Evolutionary conservation across 2,113 vertebrate genomes (phyloP), one percentile per base, ranked within the genome.

Genomic region (Charadrius vociferus): DNA sequence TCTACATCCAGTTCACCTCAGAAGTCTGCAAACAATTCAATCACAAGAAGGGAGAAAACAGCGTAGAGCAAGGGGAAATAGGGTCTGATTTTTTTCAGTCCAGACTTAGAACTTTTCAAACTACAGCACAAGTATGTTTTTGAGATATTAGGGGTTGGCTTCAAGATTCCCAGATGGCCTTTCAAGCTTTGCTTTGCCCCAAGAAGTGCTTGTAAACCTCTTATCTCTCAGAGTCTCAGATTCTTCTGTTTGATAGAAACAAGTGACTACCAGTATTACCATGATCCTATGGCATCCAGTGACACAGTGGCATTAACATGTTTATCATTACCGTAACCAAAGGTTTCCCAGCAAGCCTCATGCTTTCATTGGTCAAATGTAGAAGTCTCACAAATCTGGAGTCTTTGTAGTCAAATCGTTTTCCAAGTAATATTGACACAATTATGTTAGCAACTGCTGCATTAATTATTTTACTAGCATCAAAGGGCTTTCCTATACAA

Each of bases 401-500:
- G 41, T 98, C 96, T 50, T 96, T 52, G 61, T 97, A 97, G 34
- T 97, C 93, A 95, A 98, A 98, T 18, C 92, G 58, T 82, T 98
- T 97, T 52, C 98, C 98, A 79, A 98, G 39, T 70, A 98, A 39
- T 58, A 98, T 91, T 5, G 97, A 96, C 36, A 97, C 97, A 71
- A 98, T 98, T 68, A 98, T 93, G 12, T 98, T 98, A 70, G 97
- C 95, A 52, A 97, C 93, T 23, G 97, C 95, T 81, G 86, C 85
- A 32, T 95, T 97, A 39, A 97, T 86, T 10, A 94, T 71, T 66
- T 67, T 97, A 27, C 82, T 88, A 52, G 12, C 52, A 19, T 98
- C 97, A 7, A 97, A 75, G 19, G 97, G 95, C 22, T 96, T 97
- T 90, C 97, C 97, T 98, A 49, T 19, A 83, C 59, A 37, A 55